phyloP scores from a whole-genome alignment of 2,797 vertebrate species.

The Myotis pilosus region DNA sequence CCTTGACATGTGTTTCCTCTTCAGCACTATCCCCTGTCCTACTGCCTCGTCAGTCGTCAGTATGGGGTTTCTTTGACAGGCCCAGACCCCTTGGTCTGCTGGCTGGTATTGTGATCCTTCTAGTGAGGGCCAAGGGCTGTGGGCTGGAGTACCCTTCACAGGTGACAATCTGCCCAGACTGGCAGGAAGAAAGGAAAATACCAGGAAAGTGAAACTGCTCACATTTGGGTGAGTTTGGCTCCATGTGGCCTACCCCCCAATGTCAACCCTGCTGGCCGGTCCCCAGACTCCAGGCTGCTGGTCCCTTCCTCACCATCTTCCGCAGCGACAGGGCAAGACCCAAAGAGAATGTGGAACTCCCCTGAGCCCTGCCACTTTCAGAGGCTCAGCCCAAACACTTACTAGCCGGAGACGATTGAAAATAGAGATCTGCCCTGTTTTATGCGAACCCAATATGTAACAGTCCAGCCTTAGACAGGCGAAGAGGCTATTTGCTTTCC shows the following conservation, averaged over 20 bases:
- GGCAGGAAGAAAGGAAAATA: neutral
- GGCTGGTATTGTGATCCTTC: neutral
- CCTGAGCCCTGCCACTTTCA: neutral
- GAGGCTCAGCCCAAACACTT: neutral
- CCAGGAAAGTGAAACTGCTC: neutral
- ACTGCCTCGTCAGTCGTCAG: neutral
- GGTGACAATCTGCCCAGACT: neutral
- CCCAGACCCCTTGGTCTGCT: neutral
- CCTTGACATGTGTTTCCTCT: neutral
- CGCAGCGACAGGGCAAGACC: neutral
- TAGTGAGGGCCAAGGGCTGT: neutral
- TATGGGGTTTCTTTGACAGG: neutral
- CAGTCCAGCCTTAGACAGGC: slow-evolving; percentile 7
- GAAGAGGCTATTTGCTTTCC: neutral
- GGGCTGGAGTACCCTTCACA: neutral
- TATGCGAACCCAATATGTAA: neutral
- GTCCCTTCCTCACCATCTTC: neutral
- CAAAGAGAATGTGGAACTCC: neutral
- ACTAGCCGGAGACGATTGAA: neutral
- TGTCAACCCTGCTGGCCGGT: neutral
- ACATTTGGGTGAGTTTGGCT: neutral
- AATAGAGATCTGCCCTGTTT: neutral
- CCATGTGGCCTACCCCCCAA: too few relatives aligned
- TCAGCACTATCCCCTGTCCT: neutral
- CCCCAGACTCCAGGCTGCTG: neutral